Conservation (phyloP, 2,888 invertebrate genomes). For the Amphipyra berbera region DNA sequence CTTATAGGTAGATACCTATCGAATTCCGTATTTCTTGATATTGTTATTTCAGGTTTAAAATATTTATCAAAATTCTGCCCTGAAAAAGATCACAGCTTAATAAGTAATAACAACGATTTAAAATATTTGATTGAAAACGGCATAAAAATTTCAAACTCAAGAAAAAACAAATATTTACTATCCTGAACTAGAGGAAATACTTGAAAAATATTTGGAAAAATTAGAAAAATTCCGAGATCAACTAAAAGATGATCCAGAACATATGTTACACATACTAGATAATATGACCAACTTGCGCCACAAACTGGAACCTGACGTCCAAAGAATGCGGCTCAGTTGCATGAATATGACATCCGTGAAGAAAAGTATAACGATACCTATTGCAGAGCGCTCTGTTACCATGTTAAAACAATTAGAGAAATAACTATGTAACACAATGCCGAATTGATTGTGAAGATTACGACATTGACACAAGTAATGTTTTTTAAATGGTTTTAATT, state of each 20-base stretch:
- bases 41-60: constrained; percentile 3
- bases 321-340: constrained; percentile 35
- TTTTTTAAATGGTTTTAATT: no score
- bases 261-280: constrained; percentile 68
- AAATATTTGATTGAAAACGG: constrained; percentile 57
- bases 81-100: constrained; percentile 36
- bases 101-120: constrained; percentile 60
- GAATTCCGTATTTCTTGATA: no score
- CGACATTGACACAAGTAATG: constrained; percentile 20
- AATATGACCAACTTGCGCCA: constrained; percentile 53
- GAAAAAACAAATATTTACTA: constrained; percentile 49
- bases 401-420: constrained; percentile 45
- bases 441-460: constrained; percentile 54
- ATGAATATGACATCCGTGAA: constrained; percentile 43
- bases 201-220: constrained; percentile 46
- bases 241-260: constrained; percentile 60
- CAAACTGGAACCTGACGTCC: constrained; percentile 53
- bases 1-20: no score
- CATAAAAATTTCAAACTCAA: constrained; percentile 42
- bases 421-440: constrained; percentile 59
- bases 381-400: constrained; percentile 26
- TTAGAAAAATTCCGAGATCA: constrained; percentile 51
- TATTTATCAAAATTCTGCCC: constrained; percentile 14
- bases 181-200: constrained; percentile 40
- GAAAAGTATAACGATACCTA: constrained; percentile 37